Evolutionary conservation across 2,797 vertebrate genomes (phyloP).

Genomic region (Argentina silus): DNA sequence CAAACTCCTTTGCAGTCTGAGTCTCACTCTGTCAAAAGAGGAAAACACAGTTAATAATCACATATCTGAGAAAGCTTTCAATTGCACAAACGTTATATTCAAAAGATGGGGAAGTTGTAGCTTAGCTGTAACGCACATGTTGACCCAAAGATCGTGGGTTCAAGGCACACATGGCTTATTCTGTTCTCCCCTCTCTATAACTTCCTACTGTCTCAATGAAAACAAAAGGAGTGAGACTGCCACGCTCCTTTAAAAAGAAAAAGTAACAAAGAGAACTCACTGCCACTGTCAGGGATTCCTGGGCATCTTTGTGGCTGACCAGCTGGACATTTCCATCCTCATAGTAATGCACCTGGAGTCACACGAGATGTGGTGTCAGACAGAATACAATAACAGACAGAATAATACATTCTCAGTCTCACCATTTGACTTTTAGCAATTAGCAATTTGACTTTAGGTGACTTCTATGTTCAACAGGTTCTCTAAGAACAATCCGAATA

Average conservation of each 20-base stretch:
- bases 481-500: background rate
- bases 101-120: background rate
- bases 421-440: background rate
- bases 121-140: no score
- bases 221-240: no score
- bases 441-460: no score
- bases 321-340: conserved; percentile 96
- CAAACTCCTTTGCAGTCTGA: conserved; percentile 93
- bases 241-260: background rate
- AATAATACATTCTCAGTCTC: background rate
- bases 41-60: background rate
- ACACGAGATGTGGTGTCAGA: conserved; percentile 12
- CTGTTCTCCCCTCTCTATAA: no score
- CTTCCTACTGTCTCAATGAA: no score
- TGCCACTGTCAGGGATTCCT: conserved; percentile 85
- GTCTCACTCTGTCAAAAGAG: conserved; percentile 82
- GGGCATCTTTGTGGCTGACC: conserved; percentile 94
- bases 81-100: background rate
- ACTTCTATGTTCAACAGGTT: background rate
- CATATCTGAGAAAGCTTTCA: background rate
- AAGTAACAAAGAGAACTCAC: conserved; percentile 78
- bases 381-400: background rate
- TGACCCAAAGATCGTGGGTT: no score
- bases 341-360: conserved; percentile 90
- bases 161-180: no score